Conservation (phyloP, 2,113 vertebrate genomes). For the Hemichromis elongatus region DNA sequence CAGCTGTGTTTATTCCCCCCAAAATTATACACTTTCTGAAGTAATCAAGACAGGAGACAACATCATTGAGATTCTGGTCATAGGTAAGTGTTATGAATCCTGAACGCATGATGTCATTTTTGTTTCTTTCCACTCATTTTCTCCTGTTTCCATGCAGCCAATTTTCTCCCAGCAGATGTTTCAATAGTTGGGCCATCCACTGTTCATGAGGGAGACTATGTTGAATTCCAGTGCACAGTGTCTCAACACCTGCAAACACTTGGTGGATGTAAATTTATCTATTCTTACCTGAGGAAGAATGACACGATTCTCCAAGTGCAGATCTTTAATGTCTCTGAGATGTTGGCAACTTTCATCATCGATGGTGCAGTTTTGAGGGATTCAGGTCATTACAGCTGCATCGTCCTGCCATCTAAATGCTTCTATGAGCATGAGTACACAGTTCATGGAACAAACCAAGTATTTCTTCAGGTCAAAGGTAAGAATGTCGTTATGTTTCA, state of each 20-base stretch:
- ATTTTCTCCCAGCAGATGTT: conserved; percentile 29
- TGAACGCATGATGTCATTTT: background rate
- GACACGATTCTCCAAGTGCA: background rate
- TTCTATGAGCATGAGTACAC: background rate
- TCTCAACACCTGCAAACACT: background rate
- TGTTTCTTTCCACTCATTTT: background rate
- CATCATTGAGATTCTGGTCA: conserved; percentile 2
- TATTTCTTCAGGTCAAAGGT: conserved; percentile 27
- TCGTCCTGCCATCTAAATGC: conserved; percentile 26
- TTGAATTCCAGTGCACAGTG: conserved; percentile 15
- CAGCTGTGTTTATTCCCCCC: conserved; percentile 16
- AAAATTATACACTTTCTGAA: fast-evolving
- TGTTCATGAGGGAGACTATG: background rate
- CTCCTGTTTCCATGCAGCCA: conserved; percentile 3
- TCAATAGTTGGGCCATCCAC: background rate
- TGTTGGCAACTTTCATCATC: conserved; percentile 19
- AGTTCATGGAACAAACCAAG: background rate
- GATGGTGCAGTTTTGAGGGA: background rate
- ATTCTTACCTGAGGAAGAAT: conserved; percentile 39
- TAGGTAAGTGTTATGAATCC: background rate
- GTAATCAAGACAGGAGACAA: background rate
- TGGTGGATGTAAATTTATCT: background rate
- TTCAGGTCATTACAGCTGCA: conserved; percentile 49
- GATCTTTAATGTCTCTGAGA: background rate
- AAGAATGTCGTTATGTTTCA: background rate